Percentiles rank a stretch among this genome's conserved stretches.
Conservation (phyloP, 1,140 invertebrate species). For the Pollicipes pollicipes region DNA sequence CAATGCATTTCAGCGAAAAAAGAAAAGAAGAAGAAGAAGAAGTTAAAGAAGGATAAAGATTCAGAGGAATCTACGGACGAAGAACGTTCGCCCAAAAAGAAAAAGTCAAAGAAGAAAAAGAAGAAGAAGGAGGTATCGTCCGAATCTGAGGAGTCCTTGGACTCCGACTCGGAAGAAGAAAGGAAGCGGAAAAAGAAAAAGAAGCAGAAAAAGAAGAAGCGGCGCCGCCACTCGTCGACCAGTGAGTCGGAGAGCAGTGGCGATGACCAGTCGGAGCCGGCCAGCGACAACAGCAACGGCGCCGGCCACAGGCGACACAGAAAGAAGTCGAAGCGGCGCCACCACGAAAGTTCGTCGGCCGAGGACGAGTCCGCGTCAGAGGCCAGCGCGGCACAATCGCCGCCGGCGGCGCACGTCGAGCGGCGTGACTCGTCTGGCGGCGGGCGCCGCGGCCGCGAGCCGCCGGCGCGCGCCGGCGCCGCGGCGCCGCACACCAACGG, state of each 20-base stretch:
- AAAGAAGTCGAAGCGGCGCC: neutral
- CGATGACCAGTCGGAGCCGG: neutral
- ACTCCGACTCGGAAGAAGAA: neutral
- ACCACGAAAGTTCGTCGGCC: neutral
- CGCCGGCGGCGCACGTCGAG: neutral
- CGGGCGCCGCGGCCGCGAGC: too few relatives aligned
- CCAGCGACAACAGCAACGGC: neutral
- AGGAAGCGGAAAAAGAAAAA: neutral
- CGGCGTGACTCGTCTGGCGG: neutral
- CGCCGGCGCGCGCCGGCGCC: too few relatives aligned
- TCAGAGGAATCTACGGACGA: neutral
- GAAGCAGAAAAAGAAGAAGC: constrained; percentile 3
- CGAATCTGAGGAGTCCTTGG: neutral
- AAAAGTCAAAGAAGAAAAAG: neutral
- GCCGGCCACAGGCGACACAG: neutral
- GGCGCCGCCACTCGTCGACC: neutral
- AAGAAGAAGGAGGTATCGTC: neutral
- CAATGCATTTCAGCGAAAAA: constrained; percentile 1
- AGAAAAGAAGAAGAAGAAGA: neutral
- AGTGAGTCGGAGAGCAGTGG: neutral
- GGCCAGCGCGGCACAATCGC: neutral
- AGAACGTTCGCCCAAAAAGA: neutral
- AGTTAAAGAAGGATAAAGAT: neutral
- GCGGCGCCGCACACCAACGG: neutral
- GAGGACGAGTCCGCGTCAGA: neutral